Conservation (phyloP, 2,113 vertebrate genomes). For the Thalassarche chlororhynchos region DNA sequence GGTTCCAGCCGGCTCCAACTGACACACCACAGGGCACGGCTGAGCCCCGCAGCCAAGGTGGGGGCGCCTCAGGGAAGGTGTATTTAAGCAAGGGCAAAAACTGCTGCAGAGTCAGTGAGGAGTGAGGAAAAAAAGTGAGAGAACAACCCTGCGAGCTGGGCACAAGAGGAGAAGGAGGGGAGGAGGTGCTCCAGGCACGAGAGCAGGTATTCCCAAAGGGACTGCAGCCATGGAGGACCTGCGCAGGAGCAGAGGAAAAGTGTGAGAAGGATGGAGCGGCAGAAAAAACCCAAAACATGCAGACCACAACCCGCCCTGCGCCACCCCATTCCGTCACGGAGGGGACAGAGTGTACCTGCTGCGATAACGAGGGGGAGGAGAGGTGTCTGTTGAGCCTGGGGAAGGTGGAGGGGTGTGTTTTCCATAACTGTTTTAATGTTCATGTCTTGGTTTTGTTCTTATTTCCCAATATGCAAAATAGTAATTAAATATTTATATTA, state of each 20-base stretch:
- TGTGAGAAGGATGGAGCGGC: not conserved
- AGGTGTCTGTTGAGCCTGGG: not conserved
- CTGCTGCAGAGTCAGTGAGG: fast-evolving
- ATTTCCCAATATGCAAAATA: not conserved
- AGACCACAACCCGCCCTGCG: fast-evolving
- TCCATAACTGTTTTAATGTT: not conserved
- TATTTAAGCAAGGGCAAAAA: not conserved
- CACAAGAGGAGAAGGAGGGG: not conserved
- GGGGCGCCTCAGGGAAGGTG: fast-evolving
- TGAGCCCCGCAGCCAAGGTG: fast-evolving
- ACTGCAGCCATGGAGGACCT: not conserved
- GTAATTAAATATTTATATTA: not conserved
- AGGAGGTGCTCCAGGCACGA: not conserved
- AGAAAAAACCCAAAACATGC: fast-evolving
- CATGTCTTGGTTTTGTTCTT: fast-evolving
- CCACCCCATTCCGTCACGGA: fast-evolving
- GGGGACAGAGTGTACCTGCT: not conserved
- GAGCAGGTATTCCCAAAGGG: not conserved
- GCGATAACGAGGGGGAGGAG: not conserved
- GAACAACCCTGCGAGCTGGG: not conserved
- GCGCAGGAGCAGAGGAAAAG: fast-evolving
- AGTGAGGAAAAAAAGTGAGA: not conserved
- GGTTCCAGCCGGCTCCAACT: not conserved
- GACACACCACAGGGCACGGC: fast-evolving
- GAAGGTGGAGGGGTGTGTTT: not conserved